Conservation (phyloP, 1,140 invertebrate species). For the Harlomillsia oculata region DNA sequence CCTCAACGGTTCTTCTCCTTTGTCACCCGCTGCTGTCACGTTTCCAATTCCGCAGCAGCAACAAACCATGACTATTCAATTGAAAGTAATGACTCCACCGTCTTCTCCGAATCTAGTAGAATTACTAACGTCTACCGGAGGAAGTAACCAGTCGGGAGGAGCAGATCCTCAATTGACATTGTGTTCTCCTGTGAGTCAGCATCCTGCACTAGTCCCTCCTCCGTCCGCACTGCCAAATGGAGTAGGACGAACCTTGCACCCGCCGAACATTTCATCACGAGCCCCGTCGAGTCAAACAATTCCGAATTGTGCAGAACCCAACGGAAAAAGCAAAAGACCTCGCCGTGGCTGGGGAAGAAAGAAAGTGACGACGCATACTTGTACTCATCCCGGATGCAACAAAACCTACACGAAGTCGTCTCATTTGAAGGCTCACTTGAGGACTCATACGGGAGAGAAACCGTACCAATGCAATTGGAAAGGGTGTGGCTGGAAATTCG, state of each 20-base stretch:
- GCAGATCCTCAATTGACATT: constrained; percentile 3
- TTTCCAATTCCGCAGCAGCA: too few relatives aligned
- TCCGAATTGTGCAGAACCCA: not conserved
- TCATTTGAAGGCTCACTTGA: constrained; percentile 58
- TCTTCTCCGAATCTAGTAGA: constrained; percentile 48
- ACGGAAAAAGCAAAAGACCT: constrained; percentile 36
- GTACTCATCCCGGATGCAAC: constrained; percentile 51
- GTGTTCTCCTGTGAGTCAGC: constrained; percentile 24
- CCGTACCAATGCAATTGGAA: constrained; percentile 59
- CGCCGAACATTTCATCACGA: not conserved
- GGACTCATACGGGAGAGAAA: constrained; percentile 61
- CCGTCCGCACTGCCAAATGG: too few relatives aligned
- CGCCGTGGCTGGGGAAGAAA: constrained; percentile 47
- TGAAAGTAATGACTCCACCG: constrained; percentile 47
- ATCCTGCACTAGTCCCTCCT: constrained; percentile 35
- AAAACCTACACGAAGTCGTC: constrained; percentile 61
- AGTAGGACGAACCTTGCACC: constrained; percentile 2
- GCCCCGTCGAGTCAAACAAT: not conserved
- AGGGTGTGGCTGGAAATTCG: constrained; percentile 61
- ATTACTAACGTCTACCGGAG: constrained; percentile 32
- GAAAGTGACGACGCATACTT: constrained; percentile 50
- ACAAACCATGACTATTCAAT: constrained; percentile 29
- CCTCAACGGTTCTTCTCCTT: constrained; percentile 23
- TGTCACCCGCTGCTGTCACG: not conserved
- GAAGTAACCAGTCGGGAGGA: constrained; percentile 18